Evolutionary conservation across 37 sponge, comb jelly and placozoan species (phyloP), one percentile per base, ranked within the genome.

Genomic region (Sycon ciliatum): DNA sequence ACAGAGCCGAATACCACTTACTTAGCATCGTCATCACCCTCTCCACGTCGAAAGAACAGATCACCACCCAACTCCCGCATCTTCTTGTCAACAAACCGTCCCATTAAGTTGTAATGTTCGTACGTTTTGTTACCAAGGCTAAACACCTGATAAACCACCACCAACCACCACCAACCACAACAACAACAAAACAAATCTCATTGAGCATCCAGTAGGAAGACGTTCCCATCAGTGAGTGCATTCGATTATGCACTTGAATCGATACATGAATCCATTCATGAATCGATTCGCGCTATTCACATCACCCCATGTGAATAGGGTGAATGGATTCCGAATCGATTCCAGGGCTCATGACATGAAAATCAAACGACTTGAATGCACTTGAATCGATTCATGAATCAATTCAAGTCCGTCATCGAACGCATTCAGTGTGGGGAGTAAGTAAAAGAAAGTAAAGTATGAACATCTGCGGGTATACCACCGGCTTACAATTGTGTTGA

Each of bases 61-160:
- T 49, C 70, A 0, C 86, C 98, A 29, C 92, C 92, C 9, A 85
- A 40, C 62, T 83, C 74, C 4, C 22, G 82, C 64, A 95, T 71
- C 13, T 63, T 32, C 73, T 79, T 64, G 80, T 95, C 98, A 54
- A 91, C 74, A 34, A 78, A 73, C 3, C 85, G 68, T 35, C 76
- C 93, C 72, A 97, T 89, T 42, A 65, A 73, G 68, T 97, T 97
- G 75, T 75, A 97, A 79, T 92, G 82, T 37, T 97, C 99, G 54
- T 97, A 97, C 1, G 99, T 97, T 82, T 92, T 89, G 78, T 97
- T 97, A 38, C 99, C 99, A 36, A 97, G 77, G 2, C 83, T 90
- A 79, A 97, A 92, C 56, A 97, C 95, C 73, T 81, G 27, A 38
- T 22, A n/a, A n/a, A n/a, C n/a, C n/a, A n/a, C n/a, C n/a, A n/a